Evolutionary conservation across 2,888 invertebrate species (phyloP).

Genomic region (Hypomecis punctinalis): DNA sequence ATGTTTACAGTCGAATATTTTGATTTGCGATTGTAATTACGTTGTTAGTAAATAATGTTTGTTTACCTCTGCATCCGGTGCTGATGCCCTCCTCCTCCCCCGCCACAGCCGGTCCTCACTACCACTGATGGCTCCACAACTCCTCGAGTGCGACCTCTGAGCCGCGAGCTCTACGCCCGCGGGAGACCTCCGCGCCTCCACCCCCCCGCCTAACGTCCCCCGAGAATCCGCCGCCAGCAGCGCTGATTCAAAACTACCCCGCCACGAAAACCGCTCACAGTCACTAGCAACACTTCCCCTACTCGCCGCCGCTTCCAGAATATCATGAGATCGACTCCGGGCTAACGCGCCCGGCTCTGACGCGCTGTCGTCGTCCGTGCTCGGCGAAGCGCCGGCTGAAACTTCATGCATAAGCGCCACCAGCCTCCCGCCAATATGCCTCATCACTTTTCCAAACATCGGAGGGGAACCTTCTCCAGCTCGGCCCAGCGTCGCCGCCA

Average conservation of each 20-base stretch:
- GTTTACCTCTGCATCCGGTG: conserved; percentile 80
- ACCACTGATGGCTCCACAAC: conserved; percentile 94
- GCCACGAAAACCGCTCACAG: conserved; percentile 95
- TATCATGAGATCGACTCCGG: conserved; percentile 93
- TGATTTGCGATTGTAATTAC: neutral
- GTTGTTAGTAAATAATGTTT: neutral
- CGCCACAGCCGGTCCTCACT: conserved; percentile 84
- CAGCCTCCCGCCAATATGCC: conserved; percentile 94
- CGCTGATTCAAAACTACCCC: conserved; percentile 97
- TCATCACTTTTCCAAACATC: conserved; percentile 95
- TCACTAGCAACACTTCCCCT: conserved; percentile 91
- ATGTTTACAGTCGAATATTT: neutral
- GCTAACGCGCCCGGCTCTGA: conserved; percentile 89
- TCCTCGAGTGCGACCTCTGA: conserved; percentile 91
- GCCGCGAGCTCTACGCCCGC: conserved; percentile 93
- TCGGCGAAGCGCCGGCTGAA: conserved; percentile 91
- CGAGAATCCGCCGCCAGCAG: conserved; percentile 94
- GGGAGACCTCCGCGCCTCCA: conserved; percentile 91
- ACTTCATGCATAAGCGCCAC: conserved; percentile 97
- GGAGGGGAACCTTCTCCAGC: conserved; percentile 91
- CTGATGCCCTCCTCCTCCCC: conserved; percentile 76
- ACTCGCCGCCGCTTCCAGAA: conserved; percentile 86
- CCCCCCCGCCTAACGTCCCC: conserved; percentile 90
- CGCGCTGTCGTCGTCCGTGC: conserved; percentile 90
- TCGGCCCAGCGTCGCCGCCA: conserved; percentile 93